Conservation (phyloP, 2,113 vertebrate genomes). For the Phylloscopus whistleri region DNA sequence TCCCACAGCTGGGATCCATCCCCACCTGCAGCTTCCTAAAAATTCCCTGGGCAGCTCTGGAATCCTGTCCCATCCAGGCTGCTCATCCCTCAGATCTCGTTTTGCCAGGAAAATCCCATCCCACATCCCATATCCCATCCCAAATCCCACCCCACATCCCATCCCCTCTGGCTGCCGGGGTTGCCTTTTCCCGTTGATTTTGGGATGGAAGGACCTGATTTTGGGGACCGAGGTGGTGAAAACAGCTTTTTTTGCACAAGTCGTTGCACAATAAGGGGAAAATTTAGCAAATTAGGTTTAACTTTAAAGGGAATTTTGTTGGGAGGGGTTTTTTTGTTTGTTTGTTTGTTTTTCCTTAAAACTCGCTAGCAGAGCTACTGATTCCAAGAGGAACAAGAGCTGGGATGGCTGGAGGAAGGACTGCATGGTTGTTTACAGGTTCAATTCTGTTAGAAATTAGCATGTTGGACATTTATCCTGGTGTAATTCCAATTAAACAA, state of each 20-base stretch:
- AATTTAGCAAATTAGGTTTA: constrained; percentile 56
- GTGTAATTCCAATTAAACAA: constrained; percentile 77
- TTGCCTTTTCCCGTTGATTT: not conserved
- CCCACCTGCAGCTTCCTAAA: not conserved
- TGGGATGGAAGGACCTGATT: not conserved
- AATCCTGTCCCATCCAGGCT: not conserved
- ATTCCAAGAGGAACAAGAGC: not conserved
- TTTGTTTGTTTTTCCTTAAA: constrained; percentile 1
- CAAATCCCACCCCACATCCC: not conserved
- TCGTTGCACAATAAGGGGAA: constrained; percentile 65
- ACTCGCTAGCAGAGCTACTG: constrained; percentile 65
- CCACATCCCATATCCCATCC: not conserved
- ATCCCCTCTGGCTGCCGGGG: not conserved
- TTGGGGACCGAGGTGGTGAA: constrained; percentile 38
- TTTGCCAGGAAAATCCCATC: not conserved
- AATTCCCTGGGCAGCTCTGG: not conserved
- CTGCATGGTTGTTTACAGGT: constrained; percentile 33
- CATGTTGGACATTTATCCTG: constrained; percentile 70
- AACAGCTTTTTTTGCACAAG: constrained; percentile 69
- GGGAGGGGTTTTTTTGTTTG: not conserved
- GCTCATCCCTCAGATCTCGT: not conserved
- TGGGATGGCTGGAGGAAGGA: not conserved
- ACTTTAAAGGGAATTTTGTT: constrained; percentile 58
- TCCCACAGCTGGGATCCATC: not conserved
- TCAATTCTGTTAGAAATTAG: constrained; percentile 43